phyloP scores from a whole-genome alignment of 1,140 invertebrate species.

The Hesperophylax magnus region DNA sequence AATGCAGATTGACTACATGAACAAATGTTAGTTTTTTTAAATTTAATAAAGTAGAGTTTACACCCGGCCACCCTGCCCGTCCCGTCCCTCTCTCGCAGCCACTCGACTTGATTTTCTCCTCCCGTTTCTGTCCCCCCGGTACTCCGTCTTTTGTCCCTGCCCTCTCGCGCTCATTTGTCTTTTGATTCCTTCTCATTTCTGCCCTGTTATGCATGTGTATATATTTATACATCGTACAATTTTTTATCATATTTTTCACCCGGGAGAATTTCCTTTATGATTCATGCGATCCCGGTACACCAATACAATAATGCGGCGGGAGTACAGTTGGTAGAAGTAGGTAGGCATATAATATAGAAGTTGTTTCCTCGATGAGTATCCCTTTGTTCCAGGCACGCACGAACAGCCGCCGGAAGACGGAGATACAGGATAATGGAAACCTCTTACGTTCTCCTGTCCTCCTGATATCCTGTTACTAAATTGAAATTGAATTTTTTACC shows the following conservation, averaged over 20 bases:
- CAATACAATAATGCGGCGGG: too few species aligned
- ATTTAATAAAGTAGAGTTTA: too few species aligned
- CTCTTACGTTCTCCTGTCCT: conserved; percentile 35
- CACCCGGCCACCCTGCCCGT: neutral
- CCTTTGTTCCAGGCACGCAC: conserved; percentile 54
- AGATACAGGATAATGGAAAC: conserved; percentile 49
- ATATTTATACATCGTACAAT: conserved; percentile 26
- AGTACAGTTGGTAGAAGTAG: too few species aligned
- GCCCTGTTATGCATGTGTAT: conserved; percentile 33
- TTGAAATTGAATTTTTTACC: neutral
- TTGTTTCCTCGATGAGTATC: neutral
- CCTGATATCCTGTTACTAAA: conserved; percentile 36
- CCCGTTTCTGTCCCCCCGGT: conserved; percentile 23
- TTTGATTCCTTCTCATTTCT: conserved; percentile 55
- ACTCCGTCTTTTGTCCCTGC: conserved; percentile 53
- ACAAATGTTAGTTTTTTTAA: too few species aligned
- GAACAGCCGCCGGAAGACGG: conserved; percentile 9
- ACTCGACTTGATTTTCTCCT: conserved; percentile 54
- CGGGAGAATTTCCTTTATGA: conserved; percentile 53
- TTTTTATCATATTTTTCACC: conserved; percentile 48
- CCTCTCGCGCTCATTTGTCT: conserved; percentile 57
- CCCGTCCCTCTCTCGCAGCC: conserved; percentile 1
- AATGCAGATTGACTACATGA: too few species aligned
- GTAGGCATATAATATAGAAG: neutral
- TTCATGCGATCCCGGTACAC: conserved; percentile 40